Base-by-base conservation (phyloP, 1,140 invertebrate genomes). In the Pissodes strobi region DNA sequence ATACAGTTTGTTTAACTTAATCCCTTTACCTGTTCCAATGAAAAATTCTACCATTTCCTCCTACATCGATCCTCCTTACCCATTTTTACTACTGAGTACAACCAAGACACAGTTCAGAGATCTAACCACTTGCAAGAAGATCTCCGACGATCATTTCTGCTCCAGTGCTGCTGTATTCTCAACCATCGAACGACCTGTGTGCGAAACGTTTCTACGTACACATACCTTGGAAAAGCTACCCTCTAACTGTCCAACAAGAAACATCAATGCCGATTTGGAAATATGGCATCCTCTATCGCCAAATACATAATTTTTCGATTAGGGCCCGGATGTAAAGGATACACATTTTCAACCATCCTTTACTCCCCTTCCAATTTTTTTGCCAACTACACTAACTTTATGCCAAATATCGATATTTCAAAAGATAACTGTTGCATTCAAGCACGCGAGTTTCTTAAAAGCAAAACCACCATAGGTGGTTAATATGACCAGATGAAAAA, bases 1-100 rank as follows among this genome's bases (percentile, higher is more conserved):
- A 23, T 65, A 34, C 34, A 46, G 60, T 51, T 18, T 68, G 6
- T 65, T 15, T 55, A 63, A 66, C 21, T 39, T 68, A 52, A 65
- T 65, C 30, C 66, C 66, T 8, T 21, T 68, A 2, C 63, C 63
- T 21, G 17, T 51, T 13, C 30, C n/a, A 13, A 12, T 34, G 10
- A 25, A 15, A 12, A 30, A 15, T 41, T 37, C 46, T 18, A 19
- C 5, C 10, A 45, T 48, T 6, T 48, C 43, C 48, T 64, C 53
- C 22, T 64, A 46, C 34, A 64, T 64, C 9, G 17, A 45, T 38
- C 51, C 61, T 13, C 48, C 51, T 8, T 13, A 5, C 27, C 61
- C 51, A 22, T 56, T 23, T 19, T 30, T 64, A 18, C 13, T 64
- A 23, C 15, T 64, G 17, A 64, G 53, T 38, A 57, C 23, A 17